Conservation (phyloP, 2,888 invertebrate species). For the Stomorhina lunata region DNA sequence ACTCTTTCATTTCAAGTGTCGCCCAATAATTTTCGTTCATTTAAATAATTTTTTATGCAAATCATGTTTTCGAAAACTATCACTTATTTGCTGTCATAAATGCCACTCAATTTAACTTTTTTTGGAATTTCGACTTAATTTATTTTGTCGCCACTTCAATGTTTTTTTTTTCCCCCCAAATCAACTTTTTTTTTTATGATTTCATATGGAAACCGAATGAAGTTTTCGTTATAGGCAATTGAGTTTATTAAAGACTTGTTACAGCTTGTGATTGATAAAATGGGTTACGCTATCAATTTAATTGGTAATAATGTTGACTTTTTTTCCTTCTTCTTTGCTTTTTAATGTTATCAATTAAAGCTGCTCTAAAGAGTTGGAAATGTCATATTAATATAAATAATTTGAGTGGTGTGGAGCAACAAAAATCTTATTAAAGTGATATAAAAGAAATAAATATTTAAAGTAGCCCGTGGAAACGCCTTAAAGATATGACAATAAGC, state of each 20-base stretch:
- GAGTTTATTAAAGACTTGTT: slow-evolving; percentile 17
- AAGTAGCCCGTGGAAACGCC: background rate
- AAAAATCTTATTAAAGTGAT: slow-evolving; percentile 1
- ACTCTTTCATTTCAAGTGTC: too few species aligned
- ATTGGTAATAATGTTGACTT: slow-evolving; percentile 18
- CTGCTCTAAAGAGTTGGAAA: background rate
- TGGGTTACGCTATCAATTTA: slow-evolving; percentile 26
- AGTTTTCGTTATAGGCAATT: slow-evolving; percentile 19
- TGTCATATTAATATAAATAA: slow-evolving; percentile 35
- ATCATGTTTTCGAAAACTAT: background rate
- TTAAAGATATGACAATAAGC: background rate
- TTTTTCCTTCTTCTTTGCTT: background rate
- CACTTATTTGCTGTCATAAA: slow-evolving; percentile 9
- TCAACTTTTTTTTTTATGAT: too few species aligned
- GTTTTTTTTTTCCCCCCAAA: too few species aligned
- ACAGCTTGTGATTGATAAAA: slow-evolving; percentile 16
- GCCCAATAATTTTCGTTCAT: too few species aligned
- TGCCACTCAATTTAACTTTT: slow-evolving; percentile 17
- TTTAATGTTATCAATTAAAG: slow-evolving; percentile 33
- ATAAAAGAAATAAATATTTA: background rate
- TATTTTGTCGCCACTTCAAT: slow-evolving; percentile 18
- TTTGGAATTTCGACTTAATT: slow-evolving; percentile 17
- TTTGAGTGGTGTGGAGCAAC: background rate
- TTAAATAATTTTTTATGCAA: slow-evolving; percentile 20
- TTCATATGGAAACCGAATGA: background rate